Base-by-base conservation (phyloP, 2,113 vertebrate genomes). In the Prinia subflava region DNA sequence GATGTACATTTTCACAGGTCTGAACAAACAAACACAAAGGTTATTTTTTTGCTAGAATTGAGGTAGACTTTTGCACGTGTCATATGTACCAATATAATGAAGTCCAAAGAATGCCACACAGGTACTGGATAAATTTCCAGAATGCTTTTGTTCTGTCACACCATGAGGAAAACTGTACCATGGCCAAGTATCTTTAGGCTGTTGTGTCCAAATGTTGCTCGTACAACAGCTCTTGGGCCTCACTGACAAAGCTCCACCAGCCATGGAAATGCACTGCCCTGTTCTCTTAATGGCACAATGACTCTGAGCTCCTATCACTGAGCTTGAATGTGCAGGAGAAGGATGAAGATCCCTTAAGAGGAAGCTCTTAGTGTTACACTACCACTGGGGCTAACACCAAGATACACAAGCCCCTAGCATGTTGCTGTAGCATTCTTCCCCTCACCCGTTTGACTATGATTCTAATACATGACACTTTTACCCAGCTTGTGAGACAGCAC, bases 181-280 rank as follows among this genome's bases (percentile, higher is more conserved):
- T 35, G 16, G 27, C 4, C 49, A 83, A 52, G 30, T 28, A 33
- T n/a, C 31, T 52, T 46, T 42, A 68, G 47, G 15, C 23, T 77
- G 30, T 9, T 46, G 2, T 12, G 17, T 47, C 33, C 27, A 69
- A 77, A 47, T 0, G 0, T 33, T 64, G n/a, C 46, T n/a, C 0
- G 0, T 22, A 35, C 0, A 2, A 23, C 30, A 65, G 17, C 42
- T 70, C 65, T 37, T 35, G 11, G 28, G 49, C 42, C 31, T 85
- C 55, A 33, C 17, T 28, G 47, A 37, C 31, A 78, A 65, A 49
- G 31, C 11, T 7, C 14, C 25, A 22, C 5, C n/a, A 14, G 15
- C 42, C 24, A 10, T 5, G 56, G 71, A 86, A 71, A 49, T 14
- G 1, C 1, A 27, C 25, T 28, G 15, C 28, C 53, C 24, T 33